Percentiles rank a stretch among this genome's conserved stretches.
These are phyloP conservation scores for Halictus ligatus DNA, from an alignment of 2,888 invertebrate species.

Conservation along the genomic window DNA sequence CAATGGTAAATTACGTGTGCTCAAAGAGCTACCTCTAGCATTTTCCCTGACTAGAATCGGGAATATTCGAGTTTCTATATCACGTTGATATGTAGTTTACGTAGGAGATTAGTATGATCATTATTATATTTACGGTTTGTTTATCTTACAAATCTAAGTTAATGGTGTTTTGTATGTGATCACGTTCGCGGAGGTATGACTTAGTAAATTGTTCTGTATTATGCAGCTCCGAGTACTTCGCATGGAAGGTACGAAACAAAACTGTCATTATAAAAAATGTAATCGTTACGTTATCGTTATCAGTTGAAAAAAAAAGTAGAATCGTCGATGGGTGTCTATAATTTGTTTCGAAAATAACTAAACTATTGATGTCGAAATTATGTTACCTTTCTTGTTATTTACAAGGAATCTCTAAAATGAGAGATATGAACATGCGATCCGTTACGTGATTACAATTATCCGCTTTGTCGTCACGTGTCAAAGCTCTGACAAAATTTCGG, in stretches of 20 bases:
- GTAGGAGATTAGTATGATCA: too few species aligned
- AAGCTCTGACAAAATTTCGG: not conserved
- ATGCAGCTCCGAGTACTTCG: too few species aligned
- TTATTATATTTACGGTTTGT: too few species aligned
- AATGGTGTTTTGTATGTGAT: not conserved
- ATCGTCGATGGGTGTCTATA: not conserved
- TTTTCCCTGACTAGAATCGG: not conserved
- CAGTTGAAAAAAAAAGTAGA: not conserved
- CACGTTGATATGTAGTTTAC: too few species aligned
- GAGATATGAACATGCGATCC: not conserved
- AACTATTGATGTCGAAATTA: not conserved
- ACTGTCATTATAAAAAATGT: not conserved
- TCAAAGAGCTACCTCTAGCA: not conserved
- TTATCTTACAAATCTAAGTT: too few species aligned
- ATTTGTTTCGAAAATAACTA: not conserved
- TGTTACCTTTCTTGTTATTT: not conserved
- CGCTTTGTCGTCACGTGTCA: not conserved
- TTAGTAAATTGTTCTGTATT: not conserved
- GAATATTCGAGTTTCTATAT: not conserved
- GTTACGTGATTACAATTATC: not conserved
- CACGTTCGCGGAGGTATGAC: not conserved
- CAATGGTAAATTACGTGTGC: slow-evolving; percentile 14
- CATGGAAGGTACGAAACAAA: not conserved
- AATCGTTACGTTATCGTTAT: not conserved
- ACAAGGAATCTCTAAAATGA: not conserved